Base-by-base conservation (phyloP, 2,797 vertebrate species). In the Ptychobarbus kaznakovi region DNA sequence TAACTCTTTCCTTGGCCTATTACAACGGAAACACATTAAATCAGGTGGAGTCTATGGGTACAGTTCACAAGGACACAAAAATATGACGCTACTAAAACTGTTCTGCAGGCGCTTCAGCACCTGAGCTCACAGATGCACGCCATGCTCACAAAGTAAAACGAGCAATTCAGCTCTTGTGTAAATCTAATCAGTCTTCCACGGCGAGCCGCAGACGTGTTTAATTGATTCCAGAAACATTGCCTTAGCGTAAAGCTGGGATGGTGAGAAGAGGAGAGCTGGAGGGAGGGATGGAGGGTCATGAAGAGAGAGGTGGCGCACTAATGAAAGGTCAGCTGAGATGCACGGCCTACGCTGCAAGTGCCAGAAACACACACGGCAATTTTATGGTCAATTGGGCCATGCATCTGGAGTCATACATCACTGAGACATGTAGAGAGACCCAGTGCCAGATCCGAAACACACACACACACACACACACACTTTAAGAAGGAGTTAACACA, bases 311-410 rank as follows among this genome's bases (percentile, higher is more conserved):
- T 93, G 93, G 92, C 95, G 94, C 92, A 95, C 95, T 98, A 98
- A 98, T 97, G 96, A 98, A 94, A 93, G 95, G 94, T 95, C 95
- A 96, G 95, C 94, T 93, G 93, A 96, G 96, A 96, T 95, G 94
- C 95, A 92, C 92, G 95, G 93, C 91, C 87, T 90, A 89, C 63
- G 92, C 94, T 92, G 91, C 94, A 93, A 94, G 94, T 93, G 94
- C 93, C 96, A 96, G 96, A 96, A 94, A 96, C 92, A 94, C 92
- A 94, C 92, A 87, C 90, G 94, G 95, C 96, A 98, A 99, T 99
- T 99, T 99, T 98, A 98, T 94, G 97, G 97, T 98, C 97, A 97
- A 98, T 99, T 99, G 98, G 95, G 92, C 91, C 91, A 93, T 93
- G 95, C 97, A 99, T 98, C 97, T 99, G 98, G 97, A 96, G 95